Conservation (phyloP, 2,888 invertebrate genomes). For the Mystacides longicornis region DNA sequence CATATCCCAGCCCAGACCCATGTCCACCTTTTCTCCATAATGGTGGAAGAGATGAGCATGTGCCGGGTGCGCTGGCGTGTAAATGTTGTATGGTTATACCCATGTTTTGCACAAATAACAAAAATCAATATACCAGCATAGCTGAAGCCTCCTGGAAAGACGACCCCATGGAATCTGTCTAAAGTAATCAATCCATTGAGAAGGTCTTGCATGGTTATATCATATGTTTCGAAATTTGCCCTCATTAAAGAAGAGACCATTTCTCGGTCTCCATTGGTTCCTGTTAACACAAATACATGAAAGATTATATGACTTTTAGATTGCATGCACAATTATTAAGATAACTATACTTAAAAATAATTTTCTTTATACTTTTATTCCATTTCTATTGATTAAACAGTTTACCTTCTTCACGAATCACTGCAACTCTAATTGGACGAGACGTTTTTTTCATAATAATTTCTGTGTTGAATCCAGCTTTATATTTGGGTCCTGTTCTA, state of each 20-base stretch:
- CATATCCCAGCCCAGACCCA: too few species aligned
- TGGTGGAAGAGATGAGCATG: too few species aligned
- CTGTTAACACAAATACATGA: constrained; percentile 30
- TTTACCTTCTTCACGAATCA: constrained; percentile 86
- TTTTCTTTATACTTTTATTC: background rate
- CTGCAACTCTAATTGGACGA: constrained; percentile 67
- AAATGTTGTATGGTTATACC: background rate
- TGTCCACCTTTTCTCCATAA: too few species aligned
- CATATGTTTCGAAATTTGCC: constrained; percentile 88
- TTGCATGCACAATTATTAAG: too few species aligned
- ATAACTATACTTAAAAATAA: background rate
- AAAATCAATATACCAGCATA: constrained; percentile 66
- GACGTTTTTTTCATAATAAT: constrained; percentile 35
- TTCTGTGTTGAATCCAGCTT: constrained; percentile 61
- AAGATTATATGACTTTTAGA: too few species aligned
- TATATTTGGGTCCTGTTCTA: constrained; percentile 66
- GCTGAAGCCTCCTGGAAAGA: constrained; percentile 98
- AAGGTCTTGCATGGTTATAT: constrained; percentile 91
- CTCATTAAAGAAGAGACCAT: constrained; percentile 86
- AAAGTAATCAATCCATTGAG: constrained; percentile 61
- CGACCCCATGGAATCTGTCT: constrained; percentile 77
- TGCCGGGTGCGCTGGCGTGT: too few species aligned
- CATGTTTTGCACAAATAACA: background rate
- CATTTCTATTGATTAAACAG: background rate
- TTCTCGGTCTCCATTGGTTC: constrained; percentile 94